Conservation (phyloP, 2,113 vertebrate genomes). For the Cathartes aura region DNA sequence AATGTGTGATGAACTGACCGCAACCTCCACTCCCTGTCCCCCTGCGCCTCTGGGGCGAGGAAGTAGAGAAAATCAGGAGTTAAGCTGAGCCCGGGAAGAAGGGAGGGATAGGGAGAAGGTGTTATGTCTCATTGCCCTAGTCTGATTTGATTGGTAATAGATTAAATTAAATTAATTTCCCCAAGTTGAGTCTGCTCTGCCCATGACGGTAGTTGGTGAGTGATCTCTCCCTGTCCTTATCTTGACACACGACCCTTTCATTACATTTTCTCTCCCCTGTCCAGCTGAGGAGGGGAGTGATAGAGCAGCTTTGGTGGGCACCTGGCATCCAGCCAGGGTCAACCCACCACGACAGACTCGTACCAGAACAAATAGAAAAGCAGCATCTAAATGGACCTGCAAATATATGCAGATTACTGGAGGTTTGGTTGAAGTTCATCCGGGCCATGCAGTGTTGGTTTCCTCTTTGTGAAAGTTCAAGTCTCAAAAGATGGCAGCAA, state of each 20-base stretch:
- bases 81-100: background rate
- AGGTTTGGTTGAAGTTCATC: background rate
- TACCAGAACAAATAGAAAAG: background rate
- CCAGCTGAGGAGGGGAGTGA: background rate
- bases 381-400: background rate
- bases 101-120: background rate
- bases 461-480: background rate
- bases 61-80: background rate
- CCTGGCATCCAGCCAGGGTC: background rate
- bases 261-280: background rate
- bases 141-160: background rate
- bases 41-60: background rate
- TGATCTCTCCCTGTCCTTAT: background rate
- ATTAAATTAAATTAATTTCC: background rate
- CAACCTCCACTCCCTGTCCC: rapidly evolving
- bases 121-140: background rate
- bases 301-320: background rate
- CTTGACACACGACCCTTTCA: background rate
- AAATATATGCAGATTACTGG: background rate
- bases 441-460: background rate
- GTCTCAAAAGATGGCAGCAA: background rate
- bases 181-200: background rate
- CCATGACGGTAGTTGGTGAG: background rate
- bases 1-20: background rate
- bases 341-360: background rate